phyloP scores from a whole-genome alignment of 23 tunicate genomes.

The Aplidium turbinatum region DNA sequence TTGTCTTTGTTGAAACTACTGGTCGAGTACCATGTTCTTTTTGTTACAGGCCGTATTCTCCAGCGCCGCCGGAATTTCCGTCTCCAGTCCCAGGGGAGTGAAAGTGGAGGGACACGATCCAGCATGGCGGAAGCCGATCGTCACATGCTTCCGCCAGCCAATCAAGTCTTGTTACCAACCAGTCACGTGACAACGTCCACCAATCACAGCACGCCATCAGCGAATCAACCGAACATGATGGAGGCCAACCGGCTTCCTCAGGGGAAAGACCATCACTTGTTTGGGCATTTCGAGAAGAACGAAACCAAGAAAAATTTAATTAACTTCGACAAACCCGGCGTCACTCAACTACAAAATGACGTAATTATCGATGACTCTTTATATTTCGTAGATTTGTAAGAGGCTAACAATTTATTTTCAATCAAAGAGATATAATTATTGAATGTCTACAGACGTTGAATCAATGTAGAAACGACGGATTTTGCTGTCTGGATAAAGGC shows the following conservation, averaged over 20 bases:
- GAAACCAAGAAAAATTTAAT: conserved; percentile 31
- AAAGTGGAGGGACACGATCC: conserved; percentile 14
- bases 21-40: not conserved
- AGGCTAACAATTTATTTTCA: too few relatives aligned
- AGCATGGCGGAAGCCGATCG: conserved; percentile 54
- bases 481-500: too few relatives aligned
- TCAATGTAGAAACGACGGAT: too few relatives aligned
- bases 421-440: too few relatives aligned
- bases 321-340: conserved; percentile 43
- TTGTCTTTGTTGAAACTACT: not conserved
- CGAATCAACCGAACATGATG: too few relatives aligned
- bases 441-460: too few relatives aligned
- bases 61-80: conserved; percentile 57
- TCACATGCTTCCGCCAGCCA: conserved; percentile 23
- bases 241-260: too few relatives aligned
- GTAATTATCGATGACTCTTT: too few relatives aligned
- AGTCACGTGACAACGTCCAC: not conserved
- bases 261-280: conserved; percentile 4
- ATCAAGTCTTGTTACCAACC: conserved; percentile 10
- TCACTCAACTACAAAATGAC: conserved; percentile 31
- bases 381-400: too few relatives aligned
- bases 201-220: not conserved
- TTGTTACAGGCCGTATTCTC: conserved; percentile 30
- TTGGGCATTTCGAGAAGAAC: conserved; percentile 20
- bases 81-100: conserved; percentile 4